These are phyloP conservation scores for Drosophila longiperda DNA, from an alignment of 2,888 invertebrate species.

Conservation along the genomic window DNA sequence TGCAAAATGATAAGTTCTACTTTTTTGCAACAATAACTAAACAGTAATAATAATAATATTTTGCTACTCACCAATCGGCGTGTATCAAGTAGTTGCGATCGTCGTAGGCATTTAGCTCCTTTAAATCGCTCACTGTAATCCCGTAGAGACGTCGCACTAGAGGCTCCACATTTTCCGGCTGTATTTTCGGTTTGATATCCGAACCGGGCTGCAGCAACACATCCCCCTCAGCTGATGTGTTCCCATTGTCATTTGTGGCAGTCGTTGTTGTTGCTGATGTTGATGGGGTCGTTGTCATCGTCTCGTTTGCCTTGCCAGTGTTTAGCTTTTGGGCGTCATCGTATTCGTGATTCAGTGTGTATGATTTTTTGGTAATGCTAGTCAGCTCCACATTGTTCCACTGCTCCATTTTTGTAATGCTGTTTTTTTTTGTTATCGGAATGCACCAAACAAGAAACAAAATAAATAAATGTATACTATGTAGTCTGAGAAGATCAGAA, in stretches of 20 bases:
- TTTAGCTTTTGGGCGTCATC: slow-evolving; percentile 60
- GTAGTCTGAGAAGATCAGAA: slow-evolving; percentile 51
- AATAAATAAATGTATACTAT: slow-evolving; percentile 5
- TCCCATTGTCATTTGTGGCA: slow-evolving; percentile 20
- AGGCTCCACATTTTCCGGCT: slow-evolving; percentile 77
- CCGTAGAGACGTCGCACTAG: slow-evolving; percentile 84
- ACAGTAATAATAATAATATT: background rate
- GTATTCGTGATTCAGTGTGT: slow-evolving; percentile 82
- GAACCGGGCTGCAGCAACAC: slow-evolving; percentile 82
- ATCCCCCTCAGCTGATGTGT: slow-evolving; percentile 21
- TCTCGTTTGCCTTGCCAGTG: slow-evolving; percentile 38
- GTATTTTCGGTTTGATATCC: slow-evolving; percentile 82
- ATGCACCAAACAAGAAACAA: slow-evolving; percentile 32
- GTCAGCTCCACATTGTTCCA: slow-evolving; percentile 82
- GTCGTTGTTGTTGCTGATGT: slow-evolving; percentile 20
- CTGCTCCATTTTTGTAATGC: slow-evolving; percentile 70
- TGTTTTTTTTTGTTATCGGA: slow-evolving; percentile 37
- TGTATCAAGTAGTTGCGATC: slow-evolving; percentile 84
- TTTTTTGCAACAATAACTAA: background rate
- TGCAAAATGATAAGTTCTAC: background rate
- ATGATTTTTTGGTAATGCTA: slow-evolving; percentile 82
- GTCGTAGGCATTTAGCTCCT: slow-evolving; percentile 84
- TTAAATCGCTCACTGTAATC: slow-evolving; percentile 81
- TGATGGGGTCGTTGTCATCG: slow-evolving; percentile 24
- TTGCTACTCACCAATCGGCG: slow-evolving; percentile 83